A percentile compares a stretch with the other conserved stretches of the same genome.
These are phyloP conservation scores for Malurus elegans DNA, from an alignment of 2,113 vertebrate species.

Conservation along the genomic window DNA sequence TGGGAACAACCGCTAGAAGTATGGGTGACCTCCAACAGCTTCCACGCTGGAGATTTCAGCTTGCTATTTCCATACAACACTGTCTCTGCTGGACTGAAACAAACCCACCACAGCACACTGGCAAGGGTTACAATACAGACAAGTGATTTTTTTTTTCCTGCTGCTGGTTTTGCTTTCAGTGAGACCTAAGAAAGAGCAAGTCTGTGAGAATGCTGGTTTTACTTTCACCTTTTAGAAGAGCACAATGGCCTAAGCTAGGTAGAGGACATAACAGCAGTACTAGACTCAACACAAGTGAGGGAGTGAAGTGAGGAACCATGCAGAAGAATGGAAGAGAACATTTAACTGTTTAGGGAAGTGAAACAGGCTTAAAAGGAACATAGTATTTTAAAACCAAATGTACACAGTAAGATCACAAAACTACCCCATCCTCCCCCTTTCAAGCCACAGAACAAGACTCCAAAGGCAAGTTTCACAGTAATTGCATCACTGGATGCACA, in stretches of 20 bases:
- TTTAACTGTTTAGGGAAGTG: slow-evolving; percentile 1
- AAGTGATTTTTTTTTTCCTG: neutral
- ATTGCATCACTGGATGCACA: neutral
- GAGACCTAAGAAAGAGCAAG: slow-evolving; percentile 33
- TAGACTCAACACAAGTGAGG: slow-evolving; percentile 30
- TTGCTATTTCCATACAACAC: slow-evolving; percentile 28
- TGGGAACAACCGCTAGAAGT: slow-evolving; percentile 19
- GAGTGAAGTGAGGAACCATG: slow-evolving; percentile 39
- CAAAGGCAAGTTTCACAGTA: slow-evolving; percentile 37
- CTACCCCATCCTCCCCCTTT: slow-evolving; percentile 39
- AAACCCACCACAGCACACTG: slow-evolving; percentile 31
- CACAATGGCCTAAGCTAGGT: slow-evolving; percentile 20
- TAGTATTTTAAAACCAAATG: slow-evolving; percentile 54
- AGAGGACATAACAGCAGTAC: slow-evolving; percentile 40
- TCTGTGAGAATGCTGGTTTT: neutral
- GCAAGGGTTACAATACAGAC: neutral
- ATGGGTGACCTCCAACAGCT: neutral
- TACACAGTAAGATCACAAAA: slow-evolving; percentile 58
- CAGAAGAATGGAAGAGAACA: slow-evolving; percentile 26
- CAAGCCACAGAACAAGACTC: slow-evolving; percentile 15
- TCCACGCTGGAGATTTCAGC: neutral
- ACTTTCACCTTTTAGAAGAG: slow-evolving; percentile 43
- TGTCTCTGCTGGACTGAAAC: slow-evolving; percentile 37
- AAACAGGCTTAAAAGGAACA: slow-evolving; percentile 56
- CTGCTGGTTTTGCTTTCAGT: slow-evolving; percentile 55